These are phyloP conservation scores for Synergus laeviventris DNA, from an alignment of 2,888 invertebrate genomes.

Conservation along the genomic window DNA sequence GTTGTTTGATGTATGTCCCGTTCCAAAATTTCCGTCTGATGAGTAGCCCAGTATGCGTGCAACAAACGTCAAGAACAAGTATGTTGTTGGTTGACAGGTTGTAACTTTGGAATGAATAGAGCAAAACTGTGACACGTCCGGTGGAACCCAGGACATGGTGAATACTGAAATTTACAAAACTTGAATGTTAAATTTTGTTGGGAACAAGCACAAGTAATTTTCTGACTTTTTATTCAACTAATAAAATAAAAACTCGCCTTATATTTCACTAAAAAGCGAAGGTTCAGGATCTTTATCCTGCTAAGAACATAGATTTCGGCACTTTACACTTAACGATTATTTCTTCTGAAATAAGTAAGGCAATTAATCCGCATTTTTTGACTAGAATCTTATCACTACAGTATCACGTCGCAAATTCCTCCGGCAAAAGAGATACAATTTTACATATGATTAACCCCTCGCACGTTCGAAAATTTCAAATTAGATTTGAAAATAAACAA, in stretches of 20 bases:
- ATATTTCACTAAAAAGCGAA: background rate
- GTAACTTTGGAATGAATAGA: conserved; percentile 78
- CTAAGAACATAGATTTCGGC: background rate
- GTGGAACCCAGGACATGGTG: conserved; percentile 78
- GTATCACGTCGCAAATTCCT: background rate
- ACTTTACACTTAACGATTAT: background rate
- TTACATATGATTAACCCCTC: background rate
- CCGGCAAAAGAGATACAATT: background rate
- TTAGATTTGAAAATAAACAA: background rate
- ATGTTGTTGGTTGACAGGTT: conserved; percentile 79
- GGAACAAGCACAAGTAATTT: too few relatives aligned
- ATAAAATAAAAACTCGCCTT: background rate
- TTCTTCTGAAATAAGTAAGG: background rate
- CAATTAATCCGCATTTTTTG: background rate
- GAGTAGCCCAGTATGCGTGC: conserved; percentile 79
- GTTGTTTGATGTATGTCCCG: background rate
- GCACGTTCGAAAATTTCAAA: background rate
- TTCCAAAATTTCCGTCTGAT: conserved; percentile 65
- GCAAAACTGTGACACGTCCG: conserved; percentile 79
- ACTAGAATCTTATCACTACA: background rate
- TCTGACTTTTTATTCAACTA: background rate
- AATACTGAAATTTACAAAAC: background rate
- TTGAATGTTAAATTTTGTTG: too few relatives aligned
- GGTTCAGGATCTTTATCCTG: background rate
- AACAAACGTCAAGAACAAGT: conserved; percentile 80